Percentiles rank a stretch among this genome's conserved stretches.
phyloP scores from a whole-genome alignment of 2,797 vertebrate species.

The Chelonia mydas region DNA sequence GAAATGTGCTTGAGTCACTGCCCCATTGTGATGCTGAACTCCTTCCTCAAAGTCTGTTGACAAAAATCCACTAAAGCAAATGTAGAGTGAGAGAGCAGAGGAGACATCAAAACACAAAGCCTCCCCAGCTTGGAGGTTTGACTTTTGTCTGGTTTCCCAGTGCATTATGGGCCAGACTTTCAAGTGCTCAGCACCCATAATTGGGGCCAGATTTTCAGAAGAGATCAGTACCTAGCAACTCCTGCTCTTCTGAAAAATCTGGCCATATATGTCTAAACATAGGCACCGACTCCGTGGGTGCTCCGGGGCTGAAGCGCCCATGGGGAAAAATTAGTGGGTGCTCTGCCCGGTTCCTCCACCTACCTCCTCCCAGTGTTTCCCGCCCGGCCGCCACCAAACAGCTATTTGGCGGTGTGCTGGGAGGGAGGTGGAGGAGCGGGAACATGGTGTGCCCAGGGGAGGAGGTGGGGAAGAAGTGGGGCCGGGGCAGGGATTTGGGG shows the following conservation, averaged over 20 bases:
- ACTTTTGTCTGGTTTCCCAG: background rate
- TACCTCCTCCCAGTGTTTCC: too few species aligned
- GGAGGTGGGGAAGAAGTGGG: too few species aligned
- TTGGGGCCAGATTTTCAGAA: background rate
- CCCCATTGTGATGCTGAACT: background rate
- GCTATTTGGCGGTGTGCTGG: too few species aligned
- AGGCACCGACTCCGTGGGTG: too few species aligned
- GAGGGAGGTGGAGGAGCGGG: too few species aligned
- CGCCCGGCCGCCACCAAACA: too few species aligned
- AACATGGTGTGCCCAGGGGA: too few species aligned
- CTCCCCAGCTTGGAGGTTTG: background rate
- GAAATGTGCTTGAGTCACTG: background rate
- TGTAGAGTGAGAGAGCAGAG: background rate
- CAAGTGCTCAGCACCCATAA: background rate
- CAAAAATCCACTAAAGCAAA: background rate
- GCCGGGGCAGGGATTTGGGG: too few species aligned
- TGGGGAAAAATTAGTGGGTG: too few species aligned
- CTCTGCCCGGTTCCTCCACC: too few species aligned
- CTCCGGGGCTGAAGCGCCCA: too few species aligned
- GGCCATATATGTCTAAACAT: background rate
- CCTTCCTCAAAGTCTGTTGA: background rate
- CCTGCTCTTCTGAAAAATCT: background rate
- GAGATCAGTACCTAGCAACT: background rate
- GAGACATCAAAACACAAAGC: background rate
- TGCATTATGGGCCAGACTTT: background rate